Conservation (phyloP, 2,113 vertebrate genomes). For the Melanotaenia duboulayi region DNA sequence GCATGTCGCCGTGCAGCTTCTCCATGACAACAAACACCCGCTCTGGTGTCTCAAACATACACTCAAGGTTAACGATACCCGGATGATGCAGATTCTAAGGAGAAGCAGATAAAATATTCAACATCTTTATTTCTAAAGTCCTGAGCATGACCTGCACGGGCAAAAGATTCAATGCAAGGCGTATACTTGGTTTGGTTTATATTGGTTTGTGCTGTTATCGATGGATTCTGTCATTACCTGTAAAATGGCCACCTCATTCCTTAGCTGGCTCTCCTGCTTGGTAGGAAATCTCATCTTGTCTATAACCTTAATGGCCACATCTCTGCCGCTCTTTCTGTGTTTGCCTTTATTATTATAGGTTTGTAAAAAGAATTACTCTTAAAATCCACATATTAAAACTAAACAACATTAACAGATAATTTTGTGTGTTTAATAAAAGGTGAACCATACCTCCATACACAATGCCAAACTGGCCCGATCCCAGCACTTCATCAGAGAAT, state of each 20-base stretch:
- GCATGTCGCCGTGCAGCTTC: conserved; percentile 98
- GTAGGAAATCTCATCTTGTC: conserved; percentile 99
- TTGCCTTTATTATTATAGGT: conserved; percentile 83
- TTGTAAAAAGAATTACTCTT: rapidly evolving
- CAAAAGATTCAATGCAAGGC: not conserved
- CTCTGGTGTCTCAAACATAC: conserved; percentile 99
- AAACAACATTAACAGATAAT: not conserved
- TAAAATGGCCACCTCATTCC: conserved; percentile 98
- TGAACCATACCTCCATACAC: conserved; percentile 93
- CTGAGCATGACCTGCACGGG: not conserved
- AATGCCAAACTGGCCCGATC: conserved; percentile 98
- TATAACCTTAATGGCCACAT: conserved; percentile 98
- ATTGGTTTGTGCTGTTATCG: rapidly evolving
- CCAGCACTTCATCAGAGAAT: conserved; percentile 98
- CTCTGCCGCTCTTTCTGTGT: conserved; percentile 97
- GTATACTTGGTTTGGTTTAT: not conserved
- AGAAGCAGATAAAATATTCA: not conserved
- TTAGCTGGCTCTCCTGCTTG: conserved; percentile 98
- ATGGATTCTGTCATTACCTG: conserved; percentile 84
- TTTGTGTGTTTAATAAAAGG: not conserved
- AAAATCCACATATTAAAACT: not conserved
- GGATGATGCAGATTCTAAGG: conserved; percentile 96
- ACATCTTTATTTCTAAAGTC: not conserved
- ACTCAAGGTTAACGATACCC: conserved; percentile 98
- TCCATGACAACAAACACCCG: conserved; percentile 99